These are phyloP conservation scores for Xyrichtys novacula DNA, from an alignment of 2,797 vertebrate species.

Conservation along the genomic window DNA sequence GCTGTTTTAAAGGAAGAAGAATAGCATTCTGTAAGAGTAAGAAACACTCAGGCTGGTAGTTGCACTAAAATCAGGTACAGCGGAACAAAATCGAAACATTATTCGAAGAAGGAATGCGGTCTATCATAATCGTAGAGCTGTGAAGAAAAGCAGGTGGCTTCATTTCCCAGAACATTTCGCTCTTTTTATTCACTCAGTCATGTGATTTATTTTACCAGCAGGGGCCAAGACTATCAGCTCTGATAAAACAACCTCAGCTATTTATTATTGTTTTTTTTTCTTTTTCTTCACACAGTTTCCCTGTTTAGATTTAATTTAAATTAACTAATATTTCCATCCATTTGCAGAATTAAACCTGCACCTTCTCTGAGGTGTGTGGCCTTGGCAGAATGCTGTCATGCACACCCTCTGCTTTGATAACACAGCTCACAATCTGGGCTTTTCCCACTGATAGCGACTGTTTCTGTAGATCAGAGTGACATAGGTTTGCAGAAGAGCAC, in stretches of 20 bases:
- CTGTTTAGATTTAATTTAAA: background rate
- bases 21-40: background rate
- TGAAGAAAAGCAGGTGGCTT: background rate
- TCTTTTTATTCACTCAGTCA: background rate
- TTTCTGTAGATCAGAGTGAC: background rate
- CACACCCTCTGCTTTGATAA: conserved; percentile 60
- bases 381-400: conserved; percentile 37
- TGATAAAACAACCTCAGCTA: background rate
- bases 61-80: background rate
- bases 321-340: background rate
- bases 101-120: background rate
- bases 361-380: conserved; percentile 25
- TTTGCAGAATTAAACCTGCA: background rate
- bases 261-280: background rate
- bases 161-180: background rate
- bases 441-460: conserved; percentile 62
- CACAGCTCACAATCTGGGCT: conserved; percentile 50
- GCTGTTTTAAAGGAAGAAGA: too few relatives aligned
- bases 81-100: background rate
- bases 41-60: background rate
- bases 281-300: background rate
- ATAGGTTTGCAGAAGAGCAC: background rate
- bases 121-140: background rate
- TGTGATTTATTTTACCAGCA: background rate
- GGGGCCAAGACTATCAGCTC: background rate